Percentiles rank a stretch among this genome's conserved stretches.
Conservation (phyloP, 2,113 vertebrate species). For the Delphinapterus leucas region DNA sequence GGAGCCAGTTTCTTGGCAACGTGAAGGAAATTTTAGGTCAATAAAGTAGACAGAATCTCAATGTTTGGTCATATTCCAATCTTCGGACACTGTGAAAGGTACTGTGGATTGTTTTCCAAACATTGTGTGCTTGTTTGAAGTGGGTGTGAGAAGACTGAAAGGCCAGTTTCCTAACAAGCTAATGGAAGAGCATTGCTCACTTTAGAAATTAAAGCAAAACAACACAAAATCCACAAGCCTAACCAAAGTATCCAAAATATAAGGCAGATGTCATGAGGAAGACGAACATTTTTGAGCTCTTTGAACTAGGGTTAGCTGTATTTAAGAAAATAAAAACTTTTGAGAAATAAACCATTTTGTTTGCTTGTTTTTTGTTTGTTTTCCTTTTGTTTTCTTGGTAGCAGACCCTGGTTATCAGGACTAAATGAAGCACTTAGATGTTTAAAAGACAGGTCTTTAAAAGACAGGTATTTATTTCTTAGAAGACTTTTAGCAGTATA, state of each 20-base stretch:
- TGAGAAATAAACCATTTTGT: neutral
- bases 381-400: neutral
- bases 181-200: neutral
- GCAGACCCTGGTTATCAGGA: neutral
- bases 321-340: neutral
- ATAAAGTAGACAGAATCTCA: neutral
- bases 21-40: neutral
- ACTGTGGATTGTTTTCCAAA: neutral
- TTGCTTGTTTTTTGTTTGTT: neutral
- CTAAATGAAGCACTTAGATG: neutral
- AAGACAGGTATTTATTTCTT: neutral
- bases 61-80: neutral
- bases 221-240: neutral
- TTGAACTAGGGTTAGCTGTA: neutral
- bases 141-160: neutral
- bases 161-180: neutral
- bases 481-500: neutral
- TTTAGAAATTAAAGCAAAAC: neutral
- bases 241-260: neutral
- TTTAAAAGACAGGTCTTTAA: neutral
- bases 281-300: neutral
- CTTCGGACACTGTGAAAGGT: neutral
- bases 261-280: neutral
- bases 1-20: neutral
- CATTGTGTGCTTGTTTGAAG: neutral